phyloP scores from a whole-genome alignment of 1,140 invertebrate species.

The Calephelis virginiensis region DNA sequence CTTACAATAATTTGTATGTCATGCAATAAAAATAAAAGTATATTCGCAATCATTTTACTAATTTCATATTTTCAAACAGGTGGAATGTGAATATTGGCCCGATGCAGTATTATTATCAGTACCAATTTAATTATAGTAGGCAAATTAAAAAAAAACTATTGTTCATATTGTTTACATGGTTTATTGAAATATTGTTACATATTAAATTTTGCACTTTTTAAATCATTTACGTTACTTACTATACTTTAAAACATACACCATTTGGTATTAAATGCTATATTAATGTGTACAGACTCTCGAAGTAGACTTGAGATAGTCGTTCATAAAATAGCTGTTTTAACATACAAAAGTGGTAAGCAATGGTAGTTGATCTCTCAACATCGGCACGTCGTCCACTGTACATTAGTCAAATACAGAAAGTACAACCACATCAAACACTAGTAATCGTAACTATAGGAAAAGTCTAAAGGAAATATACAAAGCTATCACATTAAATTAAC shows the following conservation, averaged over 20 bases:
- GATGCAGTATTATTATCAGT: slow-evolving; percentile 41
- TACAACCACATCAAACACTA: slow-evolving; percentile 27
- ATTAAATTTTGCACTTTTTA: slow-evolving; percentile 77
- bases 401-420: slow-evolving; percentile 21
- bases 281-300: slow-evolving; percentile 60
- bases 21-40: too few species aligned
- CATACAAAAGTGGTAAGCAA: slow-evolving; percentile 30
- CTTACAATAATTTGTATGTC: too few species aligned
- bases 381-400: slow-evolving; percentile 19
- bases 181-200: slow-evolving; percentile 74
- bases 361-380: slow-evolving; percentile 20
- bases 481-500: slow-evolving; percentile 76
- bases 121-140: slow-evolving; percentile 14
- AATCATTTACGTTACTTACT: slow-evolving; percentile 67
- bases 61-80: slow-evolving; percentile 35
- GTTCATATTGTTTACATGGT: slow-evolving; percentile 72
- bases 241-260: slow-evolving; percentile 72
- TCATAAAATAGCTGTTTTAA: slow-evolving; percentile 55
- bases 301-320: slow-evolving; percentile 57
- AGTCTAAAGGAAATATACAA: slow-evolving; percentile 69
- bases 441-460: slow-evolving; percentile 32
- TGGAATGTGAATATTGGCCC: slow-evolving; percentile 52
- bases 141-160: slow-evolving; percentile 47
- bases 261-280: slow-evolving; percentile 78
- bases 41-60: not conserved